phyloP scores from a whole-genome alignment of 2,888 invertebrate species.

The Cybosia mesomella region DNA sequence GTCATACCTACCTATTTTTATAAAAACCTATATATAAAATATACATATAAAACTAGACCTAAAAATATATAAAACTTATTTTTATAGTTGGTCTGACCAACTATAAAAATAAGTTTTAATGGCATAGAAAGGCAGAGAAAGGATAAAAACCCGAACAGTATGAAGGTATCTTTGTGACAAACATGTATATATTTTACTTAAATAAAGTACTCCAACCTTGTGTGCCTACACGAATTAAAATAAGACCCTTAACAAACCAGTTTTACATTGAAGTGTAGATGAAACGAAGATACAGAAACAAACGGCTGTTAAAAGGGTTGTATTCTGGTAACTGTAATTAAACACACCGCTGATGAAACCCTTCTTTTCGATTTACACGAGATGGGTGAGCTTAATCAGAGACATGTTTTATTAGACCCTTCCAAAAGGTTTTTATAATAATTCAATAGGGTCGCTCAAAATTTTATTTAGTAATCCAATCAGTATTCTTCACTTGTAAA shows the following conservation, averaged over 20 bases:
- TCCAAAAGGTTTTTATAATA: constrained; percentile 43
- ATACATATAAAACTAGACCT: too few relatives aligned
- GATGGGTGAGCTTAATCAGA: constrained; percentile 57
- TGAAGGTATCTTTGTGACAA: too few relatives aligned
- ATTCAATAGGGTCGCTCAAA: constrained; percentile 30
- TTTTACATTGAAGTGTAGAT: constrained; percentile 54
- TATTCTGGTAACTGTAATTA: constrained; percentile 69
- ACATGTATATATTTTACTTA: constrained; percentile 35
- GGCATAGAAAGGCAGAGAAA: constrained; percentile 32
- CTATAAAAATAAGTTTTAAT: constrained; percentile 30
- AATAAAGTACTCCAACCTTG: constrained; percentile 38
- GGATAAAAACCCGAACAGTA: constrained; percentile 6
- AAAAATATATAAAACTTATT: too few relatives aligned
- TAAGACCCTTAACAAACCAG: constrained; percentile 57
- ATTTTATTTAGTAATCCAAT: constrained; percentile 27
- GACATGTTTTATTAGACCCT: constrained; percentile 55
- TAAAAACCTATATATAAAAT: too few relatives aligned
- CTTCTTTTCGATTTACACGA: constrained; percentile 69
- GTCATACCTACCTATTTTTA: too few relatives aligned
- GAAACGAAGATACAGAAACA: constrained; percentile 58
- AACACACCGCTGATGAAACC: constrained; percentile 67
- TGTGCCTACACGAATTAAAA: constrained; percentile 52
- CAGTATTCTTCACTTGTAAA: background rate
- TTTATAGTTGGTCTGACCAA: too few relatives aligned
- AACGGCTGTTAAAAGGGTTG: constrained; percentile 69